phyloP scores from a whole-genome alignment of 2,888 invertebrate species.

The Amphipoea oculea region DNA sequence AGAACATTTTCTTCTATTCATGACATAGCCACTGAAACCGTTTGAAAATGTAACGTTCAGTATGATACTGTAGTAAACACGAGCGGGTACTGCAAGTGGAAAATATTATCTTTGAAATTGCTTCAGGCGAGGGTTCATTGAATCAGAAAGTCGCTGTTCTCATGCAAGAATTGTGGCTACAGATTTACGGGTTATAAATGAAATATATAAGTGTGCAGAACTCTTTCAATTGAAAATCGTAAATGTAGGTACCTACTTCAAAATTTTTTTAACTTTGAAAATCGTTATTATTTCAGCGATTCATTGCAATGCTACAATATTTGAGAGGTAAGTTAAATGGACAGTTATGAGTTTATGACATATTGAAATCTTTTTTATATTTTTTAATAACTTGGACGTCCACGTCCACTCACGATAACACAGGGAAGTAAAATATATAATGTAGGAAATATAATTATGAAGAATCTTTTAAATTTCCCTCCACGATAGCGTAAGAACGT shows the following conservation, averaged over 20 bases:
- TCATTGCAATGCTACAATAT: background rate
- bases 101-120: constrained; percentile 59
- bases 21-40: constrained; percentile 25
- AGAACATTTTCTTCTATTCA: constrained; percentile 38
- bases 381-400: no score
- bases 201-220: constrained; percentile 8
- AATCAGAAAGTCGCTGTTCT: constrained; percentile 36
- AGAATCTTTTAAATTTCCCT: background rate
- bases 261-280: background rate
- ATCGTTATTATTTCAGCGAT: background rate
- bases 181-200: constrained; percentile 17
- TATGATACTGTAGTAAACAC: constrained; percentile 30
- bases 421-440: background rate
- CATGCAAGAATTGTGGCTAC: constrained; percentile 21
- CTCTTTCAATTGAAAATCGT: background rate
- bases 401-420: background rate
- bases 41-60: constrained; percentile 43
- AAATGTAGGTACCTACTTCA: background rate
- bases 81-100: constrained; percentile 24
- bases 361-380: no score
- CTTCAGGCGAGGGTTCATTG: constrained; percentile 38
- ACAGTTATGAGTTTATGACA: background rate
- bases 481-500: background rate
- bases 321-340: background rate
- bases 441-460: background rate